These are phyloP conservation scores for Coregonus clupeaformis DNA, from an alignment of 2,113 vertebrate genomes.

Conservation along the genomic window DNA sequence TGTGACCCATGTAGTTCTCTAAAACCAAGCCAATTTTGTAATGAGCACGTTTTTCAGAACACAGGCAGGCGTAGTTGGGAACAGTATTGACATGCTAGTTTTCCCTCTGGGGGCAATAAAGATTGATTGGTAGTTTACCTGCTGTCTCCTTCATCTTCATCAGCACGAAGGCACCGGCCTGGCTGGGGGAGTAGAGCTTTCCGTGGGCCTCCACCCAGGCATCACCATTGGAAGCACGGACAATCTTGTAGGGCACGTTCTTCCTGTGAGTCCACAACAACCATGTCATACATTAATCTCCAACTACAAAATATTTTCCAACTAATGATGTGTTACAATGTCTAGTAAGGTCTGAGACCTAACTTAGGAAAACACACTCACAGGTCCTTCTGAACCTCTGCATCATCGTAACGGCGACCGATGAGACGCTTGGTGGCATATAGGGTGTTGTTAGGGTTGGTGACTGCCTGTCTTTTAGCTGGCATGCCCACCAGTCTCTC, in stretches of 20 bases:
- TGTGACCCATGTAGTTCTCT: slow-evolving; percentile 92
- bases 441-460: slow-evolving; percentile 95
- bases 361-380: slow-evolving; percentile 67
- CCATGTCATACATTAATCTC: background rate
- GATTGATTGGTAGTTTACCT: slow-evolving; percentile 71
- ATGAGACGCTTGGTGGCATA: slow-evolving; percentile 98
- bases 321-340: background rate
- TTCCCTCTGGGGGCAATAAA: no score
- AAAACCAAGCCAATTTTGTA: slow-evolving; percentile 28
- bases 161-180: slow-evolving; percentile 92
- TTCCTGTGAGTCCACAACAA: slow-evolving; percentile 74
- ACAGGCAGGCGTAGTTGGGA: background rate
- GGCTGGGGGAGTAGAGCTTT: slow-evolving; percentile 96
- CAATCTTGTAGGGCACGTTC: slow-evolving; percentile 95
- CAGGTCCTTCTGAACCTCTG: slow-evolving; percentile 96
- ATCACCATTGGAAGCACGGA: slow-evolving; percentile 94
- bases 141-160: slow-evolving; percentile 99
- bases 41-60: no score
- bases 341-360: background rate
- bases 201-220: slow-evolving; percentile 97
- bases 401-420: slow-evolving; percentile 89
- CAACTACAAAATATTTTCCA: background rate
- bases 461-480: slow-evolving; percentile 93
- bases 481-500: slow-evolving; percentile 97
- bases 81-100: background rate